Percentiles rank a stretch among this genome's conserved stretches.
These are phyloP conservation scores for Candidula unifasciata DNA, from an alignment of 2,888 invertebrate genomes.

Conservation along the genomic window DNA sequence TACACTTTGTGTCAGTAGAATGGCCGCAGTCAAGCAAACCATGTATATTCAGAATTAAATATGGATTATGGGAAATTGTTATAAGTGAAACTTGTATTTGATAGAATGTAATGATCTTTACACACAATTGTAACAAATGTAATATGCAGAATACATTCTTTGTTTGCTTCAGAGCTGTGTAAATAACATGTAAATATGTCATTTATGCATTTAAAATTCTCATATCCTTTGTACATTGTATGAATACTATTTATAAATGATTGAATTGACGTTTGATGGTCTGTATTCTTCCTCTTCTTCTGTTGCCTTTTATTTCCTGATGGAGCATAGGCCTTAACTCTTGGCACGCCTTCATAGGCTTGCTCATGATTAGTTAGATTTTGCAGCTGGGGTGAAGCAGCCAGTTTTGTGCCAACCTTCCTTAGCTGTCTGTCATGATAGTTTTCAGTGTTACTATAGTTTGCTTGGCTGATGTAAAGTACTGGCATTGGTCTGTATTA, in stretches of 20 bases:
- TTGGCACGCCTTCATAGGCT: too few species aligned
- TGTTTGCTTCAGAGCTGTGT: not conserved
- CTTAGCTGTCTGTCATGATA: too few species aligned
- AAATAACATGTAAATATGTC: slow-evolving; percentile 6
- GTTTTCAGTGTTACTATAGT: too few species aligned
- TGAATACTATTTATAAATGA: not conserved
- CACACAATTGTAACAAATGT: not conserved
- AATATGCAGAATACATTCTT: not conserved
- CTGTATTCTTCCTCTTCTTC: not conserved
- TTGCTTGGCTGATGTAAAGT: too few species aligned
- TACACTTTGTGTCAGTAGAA: not conserved
- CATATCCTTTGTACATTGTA: not conserved
- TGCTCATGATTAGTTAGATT: too few species aligned
- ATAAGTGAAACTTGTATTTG: not conserved
- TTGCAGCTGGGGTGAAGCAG: too few species aligned
- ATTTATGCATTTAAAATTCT: slow-evolving; percentile 7
- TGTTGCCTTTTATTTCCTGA: too few species aligned
- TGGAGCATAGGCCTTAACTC: too few species aligned
- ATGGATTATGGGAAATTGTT: not conserved
- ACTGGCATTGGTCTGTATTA: too few species aligned
- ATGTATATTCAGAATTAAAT: not conserved
- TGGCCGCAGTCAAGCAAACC: not conserved
- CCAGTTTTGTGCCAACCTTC: too few species aligned
- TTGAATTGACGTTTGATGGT: not conserved
- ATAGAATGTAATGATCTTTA: not conserved